Conservation (phyloP, 2,797 vertebrate genomes). For the Phyllotis vaccarum region DNA sequence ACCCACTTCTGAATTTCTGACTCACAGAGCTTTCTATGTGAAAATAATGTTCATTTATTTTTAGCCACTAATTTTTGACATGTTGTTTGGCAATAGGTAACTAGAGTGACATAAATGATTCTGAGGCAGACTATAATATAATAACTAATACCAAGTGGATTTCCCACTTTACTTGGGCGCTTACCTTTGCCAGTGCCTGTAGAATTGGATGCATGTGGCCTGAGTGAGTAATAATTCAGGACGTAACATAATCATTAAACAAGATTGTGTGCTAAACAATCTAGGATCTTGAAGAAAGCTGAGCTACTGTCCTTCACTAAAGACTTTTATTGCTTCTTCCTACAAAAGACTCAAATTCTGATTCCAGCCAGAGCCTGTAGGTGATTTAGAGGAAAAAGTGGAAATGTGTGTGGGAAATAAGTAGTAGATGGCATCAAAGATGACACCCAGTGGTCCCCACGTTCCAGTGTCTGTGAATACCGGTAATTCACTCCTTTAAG, state of each 20-base stretch:
- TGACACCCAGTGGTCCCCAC: not conserved
- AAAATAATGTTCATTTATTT: constrained; percentile 24
- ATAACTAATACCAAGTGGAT: not conserved
- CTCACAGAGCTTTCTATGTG: not conserved
- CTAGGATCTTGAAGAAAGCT: constrained; percentile 8
- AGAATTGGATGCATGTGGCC: not conserved
- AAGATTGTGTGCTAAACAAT: not conserved
- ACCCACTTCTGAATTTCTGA: not conserved
- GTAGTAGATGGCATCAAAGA: not conserved
- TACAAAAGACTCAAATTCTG: constrained; percentile 31
- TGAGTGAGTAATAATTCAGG: not conserved
- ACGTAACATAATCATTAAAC: not conserved
- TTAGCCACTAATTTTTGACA: constrained; percentile 10
- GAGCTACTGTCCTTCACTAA: not conserved
- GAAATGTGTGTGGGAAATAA: not conserved
- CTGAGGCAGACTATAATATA: not conserved
- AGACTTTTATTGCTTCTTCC: constrained; percentile 23
- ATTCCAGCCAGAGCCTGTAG: not conserved
- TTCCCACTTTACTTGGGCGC: constrained; percentile 42
- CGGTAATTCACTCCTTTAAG: not conserved
- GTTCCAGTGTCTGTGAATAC: not conserved
- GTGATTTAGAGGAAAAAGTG: not conserved
- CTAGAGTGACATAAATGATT: constrained; percentile 25
- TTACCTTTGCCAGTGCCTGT: not conserved
- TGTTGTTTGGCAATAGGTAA: constrained; percentile 4